Evolutionary conservation across 1,140 invertebrate species (phyloP), one percentile per base, ranked within the genome.

Genomic region (Heliconius melpomene): DNA sequence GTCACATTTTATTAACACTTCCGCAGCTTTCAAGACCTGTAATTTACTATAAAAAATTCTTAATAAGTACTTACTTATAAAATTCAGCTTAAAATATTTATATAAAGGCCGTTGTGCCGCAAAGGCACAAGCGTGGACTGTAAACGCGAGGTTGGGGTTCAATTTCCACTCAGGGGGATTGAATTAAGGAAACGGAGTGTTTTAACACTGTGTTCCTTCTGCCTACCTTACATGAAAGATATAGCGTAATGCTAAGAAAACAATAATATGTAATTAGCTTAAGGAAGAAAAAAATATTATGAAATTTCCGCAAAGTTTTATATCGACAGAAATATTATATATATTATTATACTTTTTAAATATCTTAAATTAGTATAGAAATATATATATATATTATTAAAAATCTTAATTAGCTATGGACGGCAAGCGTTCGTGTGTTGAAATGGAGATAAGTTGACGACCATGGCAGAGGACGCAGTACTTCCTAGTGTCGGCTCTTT

Each of bases 391-490:
- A 54, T n/a, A n/a, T n/a, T 57, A 23, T 20, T 60, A 26, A 66
- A 66, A 66, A 26, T 66, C 9, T 66, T 66, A 66, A 66, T 66
- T 75, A 20, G 74, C 38, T 46, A 74, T 79, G 79, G 79, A 54
- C 72, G 77, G 77, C 57, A 78, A 78, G 74, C 52, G 78, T 54
- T 79, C 75, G 50, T 73, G 60, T 76, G 73, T 78, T 26, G 80
- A 78, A 78, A 66, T 66, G 26, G 60, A 74, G 82, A 82, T 82
- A 84, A 79, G 83, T 78, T 54, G 74, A 54, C 78, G 83, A 46
- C 83, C 83, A 75, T 84, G 83, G 54, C 32, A 73, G 76, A 82
- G 83, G 80, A 70, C 75, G 46, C 73, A 60, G 71, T 46, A 84
- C 78, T 85, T 85, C 84, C 84, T 77, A 83, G 77, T 83, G 26